Base-by-base conservation (phyloP, 2,888 invertebrate species). In the Nemotelus pantherinus region DNA sequence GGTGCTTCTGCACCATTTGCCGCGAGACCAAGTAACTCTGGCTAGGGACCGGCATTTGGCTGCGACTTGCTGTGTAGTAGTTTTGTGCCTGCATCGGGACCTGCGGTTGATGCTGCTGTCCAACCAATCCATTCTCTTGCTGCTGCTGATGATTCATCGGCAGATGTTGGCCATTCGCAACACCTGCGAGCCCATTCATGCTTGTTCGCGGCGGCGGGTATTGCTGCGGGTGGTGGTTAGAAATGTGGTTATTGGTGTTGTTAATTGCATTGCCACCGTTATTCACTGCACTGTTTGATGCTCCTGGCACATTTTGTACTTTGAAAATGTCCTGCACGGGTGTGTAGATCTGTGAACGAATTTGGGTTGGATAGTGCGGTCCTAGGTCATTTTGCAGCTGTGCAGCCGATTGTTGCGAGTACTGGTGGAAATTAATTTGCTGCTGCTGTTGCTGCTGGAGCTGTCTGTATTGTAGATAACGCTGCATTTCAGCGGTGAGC, bases 121-220 rank as follows among this genome's bases (percentile, higher is more conserved):
- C 48, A 60, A 48, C 76, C 47, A 65, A n/a, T 60, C 47, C 50
- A 50, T 53, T 47, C 53, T 82, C 82, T 76, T 86, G 85, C 78
- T 82, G 81, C 79, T 82, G 81, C 63, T 72, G 77, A 75, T 72
- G 67, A 57, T 68, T 78, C 83, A 84, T 84, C 82, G 83, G 84
- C 83, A 84, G 80, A 80, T 84, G 85, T 82, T 85, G 85, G 82
- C 83, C 84, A 81, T 82, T 83, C 78, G 85, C 84, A 82, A 84
- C 82, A 82, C 82, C 83, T 81, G 83, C 83, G 83, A 86, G 82
- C 81, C 86, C 86, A 81, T 83, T 86, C 86, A 86, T 86, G 82
- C 84, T 85, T 63, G 85, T 85, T 78, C 86, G 84, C 58, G 82
- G 77, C 70, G 80, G 81, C 58, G 78, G 76, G 77, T 82, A 81